Base-by-base conservation (phyloP, 2,113 vertebrate genomes). In the Crotophaga sulcirostris region DNA sequence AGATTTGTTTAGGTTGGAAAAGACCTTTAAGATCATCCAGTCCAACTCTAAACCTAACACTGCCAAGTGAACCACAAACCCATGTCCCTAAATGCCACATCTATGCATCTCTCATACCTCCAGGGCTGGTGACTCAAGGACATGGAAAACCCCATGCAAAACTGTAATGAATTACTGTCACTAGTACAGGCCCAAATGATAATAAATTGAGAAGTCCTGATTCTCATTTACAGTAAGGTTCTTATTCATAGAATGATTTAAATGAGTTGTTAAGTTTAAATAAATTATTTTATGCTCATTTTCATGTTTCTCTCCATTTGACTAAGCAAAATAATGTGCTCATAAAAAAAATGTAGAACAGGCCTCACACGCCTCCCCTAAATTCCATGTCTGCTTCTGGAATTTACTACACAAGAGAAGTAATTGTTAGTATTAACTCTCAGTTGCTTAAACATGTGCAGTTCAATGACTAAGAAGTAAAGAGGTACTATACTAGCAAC, bases 361-460 rank as follows among this genome's bases (percentile, higher is more conserved):
- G 25, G 8, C 9, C 23, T 64, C 3, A 3, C 33, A 54, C 18
- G 86, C 7, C n/a, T 68, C 8, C 34, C 3, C 34, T 64, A 51
- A 92, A 93, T 10, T 54, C 25, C 2, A 0, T 4, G 5, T 59
- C 42, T 86, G 8, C 18, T 64, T 66, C 49, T 52, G 40, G 33
- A 89, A 80, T 23, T 34, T 64, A 56, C 10, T 38, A 31, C 16
- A 64, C 7, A 95, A 90, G 60, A 72, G 52, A 96, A 84, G 54
- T 64, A 54, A 84, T 24, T 79, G 26, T 55, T 88, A 92, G 34
- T 18, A 70, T 79, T 89, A 95, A 96, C 63, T 94, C 34, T 70
- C 63, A 96, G 49, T 74, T 94, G 89, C 31, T 62, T 79, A 51
- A 97, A 73, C 19, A 93, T 59, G 84, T 94, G 81, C 77, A 93